Conservation (phyloP, 2,797 vertebrate species). For the Eremophila alpestris region DNA sequence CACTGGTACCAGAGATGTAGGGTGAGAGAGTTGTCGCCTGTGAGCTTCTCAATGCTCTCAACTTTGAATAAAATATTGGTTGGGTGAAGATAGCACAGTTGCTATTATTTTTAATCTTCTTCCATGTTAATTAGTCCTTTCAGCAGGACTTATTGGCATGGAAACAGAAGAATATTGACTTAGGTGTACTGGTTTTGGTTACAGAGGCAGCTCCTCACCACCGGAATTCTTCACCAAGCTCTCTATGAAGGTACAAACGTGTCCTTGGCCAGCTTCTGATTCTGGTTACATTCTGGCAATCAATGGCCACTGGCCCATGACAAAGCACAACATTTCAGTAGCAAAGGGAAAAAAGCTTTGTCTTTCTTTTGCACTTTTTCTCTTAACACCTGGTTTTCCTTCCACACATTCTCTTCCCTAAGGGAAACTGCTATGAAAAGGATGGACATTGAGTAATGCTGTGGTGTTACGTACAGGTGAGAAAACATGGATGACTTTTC, state of each 20-base stretch:
- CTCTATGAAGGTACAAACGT: accelerated
- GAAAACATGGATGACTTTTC: not conserved
- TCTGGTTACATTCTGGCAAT: not conserved
- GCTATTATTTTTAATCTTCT: not conserved
- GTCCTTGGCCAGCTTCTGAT: not conserved
- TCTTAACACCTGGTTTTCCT: not conserved
- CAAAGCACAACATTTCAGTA: not conserved
- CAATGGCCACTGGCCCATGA: not conserved
- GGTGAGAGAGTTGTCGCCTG: not conserved
- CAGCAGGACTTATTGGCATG: not conserved
- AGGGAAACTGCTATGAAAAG: not conserved
- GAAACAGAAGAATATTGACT: not conserved
- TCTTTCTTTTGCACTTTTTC: not conserved
- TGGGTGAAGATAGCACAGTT: not conserved
- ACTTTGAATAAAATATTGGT: not conserved
- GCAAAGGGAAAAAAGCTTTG: not conserved
- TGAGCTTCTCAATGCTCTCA: not conserved
- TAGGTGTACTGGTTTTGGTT: not conserved
- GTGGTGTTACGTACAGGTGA: not conserved
- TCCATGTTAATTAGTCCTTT: not conserved
- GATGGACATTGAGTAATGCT: not conserved
- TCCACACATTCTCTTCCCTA: not conserved
- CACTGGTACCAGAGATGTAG: accelerated
- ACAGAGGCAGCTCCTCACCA: not conserved
- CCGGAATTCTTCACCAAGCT: not conserved